Conservation (phyloP, 2,888 invertebrate genomes). For the Polietes domitor region DNA sequence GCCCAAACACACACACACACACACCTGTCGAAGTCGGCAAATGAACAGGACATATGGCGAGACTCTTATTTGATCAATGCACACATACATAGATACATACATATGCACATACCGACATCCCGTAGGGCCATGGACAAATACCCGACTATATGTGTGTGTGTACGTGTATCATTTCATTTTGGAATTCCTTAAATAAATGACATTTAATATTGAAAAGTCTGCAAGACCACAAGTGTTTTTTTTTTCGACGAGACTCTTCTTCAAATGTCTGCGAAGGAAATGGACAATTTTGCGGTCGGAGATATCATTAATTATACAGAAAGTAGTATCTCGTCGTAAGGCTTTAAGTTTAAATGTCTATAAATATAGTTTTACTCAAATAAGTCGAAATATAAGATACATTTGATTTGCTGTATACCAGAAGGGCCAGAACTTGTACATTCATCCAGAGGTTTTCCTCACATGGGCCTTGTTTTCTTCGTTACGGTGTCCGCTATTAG, state of each 20-base stretch:
- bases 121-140: background rate
- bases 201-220: background rate
- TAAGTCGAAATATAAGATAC: no score
- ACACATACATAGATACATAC: background rate
- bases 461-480: no score
- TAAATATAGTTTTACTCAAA: no score
- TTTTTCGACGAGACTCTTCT: background rate
- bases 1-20: background rate
- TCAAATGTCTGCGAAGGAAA: background rate
- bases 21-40: background rate
- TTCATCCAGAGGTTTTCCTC: no score
- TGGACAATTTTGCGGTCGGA: background rate
- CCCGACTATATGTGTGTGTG: background rate
- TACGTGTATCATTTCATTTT: background rate
- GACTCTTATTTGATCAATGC: slow-evolving; percentile 53
- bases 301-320: background rate
- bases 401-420: no score
- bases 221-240: background rate
- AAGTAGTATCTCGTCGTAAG: no score
- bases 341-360: no score
- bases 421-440: no score
- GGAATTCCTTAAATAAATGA: background rate
- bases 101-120: background rate
- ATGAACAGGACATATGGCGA: slow-evolving; percentile 54
- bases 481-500: no score